Conservation (phyloP, 2,797 vertebrate genomes). For the Oryzias sinensis region DNA sequence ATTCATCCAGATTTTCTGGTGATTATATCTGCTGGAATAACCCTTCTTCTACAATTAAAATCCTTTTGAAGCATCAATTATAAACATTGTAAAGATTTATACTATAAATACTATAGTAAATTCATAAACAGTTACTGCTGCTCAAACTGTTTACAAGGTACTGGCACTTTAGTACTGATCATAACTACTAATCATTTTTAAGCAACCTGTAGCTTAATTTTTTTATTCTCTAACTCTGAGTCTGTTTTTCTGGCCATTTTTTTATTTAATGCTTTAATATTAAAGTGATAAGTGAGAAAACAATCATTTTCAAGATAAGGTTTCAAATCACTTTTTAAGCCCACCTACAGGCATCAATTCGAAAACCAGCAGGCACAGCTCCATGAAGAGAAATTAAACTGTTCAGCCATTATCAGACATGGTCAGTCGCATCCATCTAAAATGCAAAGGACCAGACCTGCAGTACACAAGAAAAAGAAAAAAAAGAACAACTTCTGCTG, state of each 20-base stretch:
- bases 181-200: no score
- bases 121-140: no score
- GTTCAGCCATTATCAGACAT: slow-evolving; percentile 70
- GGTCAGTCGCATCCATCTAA: slow-evolving; percentile 73
- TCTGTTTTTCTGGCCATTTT: no score
- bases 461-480: slow-evolving; percentile 53
- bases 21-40: slow-evolving; percentile 8
- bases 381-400: slow-evolving; percentile 76
- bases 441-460: slow-evolving; percentile 56
- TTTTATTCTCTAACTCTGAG: no score
- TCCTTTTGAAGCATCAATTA: no score
- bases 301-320: neutral
- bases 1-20: slow-evolving; percentile 35
- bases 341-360: slow-evolving; percentile 70
- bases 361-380: slow-evolving; percentile 71
- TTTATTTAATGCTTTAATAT: no score
- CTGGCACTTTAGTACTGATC: no score
- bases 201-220: no score
- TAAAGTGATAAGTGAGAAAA: neutral
- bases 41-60: slow-evolving; percentile 3
- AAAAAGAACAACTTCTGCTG: slow-evolving; percentile 51
- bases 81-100: no score
- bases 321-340: slow-evolving; percentile 34
- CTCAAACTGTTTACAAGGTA: no score
- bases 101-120: no score